phyloP scores from a whole-genome alignment of 2,797 vertebrate genomes.

The Rhodeus uyekii region DNA sequence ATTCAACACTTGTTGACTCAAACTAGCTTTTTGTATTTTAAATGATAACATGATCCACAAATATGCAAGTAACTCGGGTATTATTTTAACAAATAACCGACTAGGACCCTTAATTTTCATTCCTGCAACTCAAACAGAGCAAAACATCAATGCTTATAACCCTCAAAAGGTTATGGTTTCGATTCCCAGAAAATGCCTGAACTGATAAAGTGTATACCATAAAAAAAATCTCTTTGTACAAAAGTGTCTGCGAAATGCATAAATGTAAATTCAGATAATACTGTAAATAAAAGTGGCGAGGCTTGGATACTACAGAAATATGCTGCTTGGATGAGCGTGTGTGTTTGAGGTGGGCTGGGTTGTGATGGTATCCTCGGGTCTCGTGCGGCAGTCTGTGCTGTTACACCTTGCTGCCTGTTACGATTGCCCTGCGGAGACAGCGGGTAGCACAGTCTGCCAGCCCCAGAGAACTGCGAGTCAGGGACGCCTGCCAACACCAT shows the following conservation, averaged over 20 bases:
- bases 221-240: neutral
- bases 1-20: neutral
- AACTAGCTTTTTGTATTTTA: neutral
- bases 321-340: slow-evolving; percentile 19
- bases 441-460: slow-evolving; percentile 84
- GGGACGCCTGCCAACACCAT: slow-evolving; percentile 86
- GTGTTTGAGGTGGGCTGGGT: slow-evolving; percentile 46
- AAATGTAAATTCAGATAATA: neutral
- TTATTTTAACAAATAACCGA: neutral
- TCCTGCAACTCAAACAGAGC: neutral
- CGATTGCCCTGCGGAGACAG: slow-evolving; percentile 91
- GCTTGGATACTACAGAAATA: slow-evolving; percentile 33
- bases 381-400: slow-evolving; percentile 84
- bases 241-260: neutral
- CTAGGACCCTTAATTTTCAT: neutral
- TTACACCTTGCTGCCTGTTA: slow-evolving; percentile 93
- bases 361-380: slow-evolving; percentile 83
- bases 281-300: slow-evolving; percentile 12
- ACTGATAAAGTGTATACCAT: neutral
- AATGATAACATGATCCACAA: neutral
- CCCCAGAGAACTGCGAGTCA: slow-evolving; percentile 87
- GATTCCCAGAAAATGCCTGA: neutral
- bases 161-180: neutral
- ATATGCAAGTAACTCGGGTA: neutral
- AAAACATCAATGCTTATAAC: too few relatives aligned